phyloP scores from a whole-genome alignment of 2,888 invertebrate species.

The Caenorhabditis sinica region DNA sequence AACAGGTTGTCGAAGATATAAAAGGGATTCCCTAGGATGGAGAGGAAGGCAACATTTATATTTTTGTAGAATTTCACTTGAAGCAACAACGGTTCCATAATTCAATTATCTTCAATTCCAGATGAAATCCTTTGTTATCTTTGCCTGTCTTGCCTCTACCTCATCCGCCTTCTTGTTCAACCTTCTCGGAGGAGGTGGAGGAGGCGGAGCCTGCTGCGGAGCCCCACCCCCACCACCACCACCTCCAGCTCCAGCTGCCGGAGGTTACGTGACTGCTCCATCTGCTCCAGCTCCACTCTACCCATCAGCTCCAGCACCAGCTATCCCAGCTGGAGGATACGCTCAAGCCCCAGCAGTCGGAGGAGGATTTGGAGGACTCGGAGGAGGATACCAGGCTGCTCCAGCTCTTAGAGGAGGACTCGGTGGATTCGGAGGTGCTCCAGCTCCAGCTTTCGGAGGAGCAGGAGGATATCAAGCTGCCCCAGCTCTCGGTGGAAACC shows the following conservation, averaged over 20 bases:
- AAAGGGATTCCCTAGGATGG: not conserved
- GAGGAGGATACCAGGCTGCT: slow-evolving; percentile 18
- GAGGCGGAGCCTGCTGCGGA: slow-evolving; percentile 54
- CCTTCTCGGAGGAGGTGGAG: slow-evolving; percentile 55
- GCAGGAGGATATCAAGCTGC: slow-evolving; percentile 33
- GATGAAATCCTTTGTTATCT: slow-evolving; percentile 48
- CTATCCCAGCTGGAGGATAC: slow-evolving; percentile 58
- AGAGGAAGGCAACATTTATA: not conserved
- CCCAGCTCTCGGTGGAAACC: slow-evolving; percentile 2
- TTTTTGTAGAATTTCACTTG: not conserved
- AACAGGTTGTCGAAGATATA: slow-evolving; percentile 50
- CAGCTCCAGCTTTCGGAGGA: no score
- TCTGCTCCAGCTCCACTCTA: slow-evolving; percentile 56
- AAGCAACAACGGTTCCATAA: no score
- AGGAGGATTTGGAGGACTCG: slow-evolving; percentile 28
- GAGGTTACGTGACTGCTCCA: slow-evolving; percentile 45
- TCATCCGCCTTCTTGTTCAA: slow-evolving; percentile 57
- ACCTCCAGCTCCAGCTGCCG: slow-evolving; percentile 42
- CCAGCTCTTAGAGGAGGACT: slow-evolving; percentile 45
- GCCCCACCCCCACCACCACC: slow-evolving; percentile 44
- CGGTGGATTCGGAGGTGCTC: slow-evolving; percentile 47
- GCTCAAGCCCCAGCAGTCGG: slow-evolving; percentile 28
- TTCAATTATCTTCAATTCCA: no score
- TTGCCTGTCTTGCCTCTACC: slow-evolving; percentile 56
- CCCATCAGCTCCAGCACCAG: slow-evolving; percentile 59